Base-by-base conservation (phyloP, 2,113 vertebrate genomes). In the Glareola pratincola region DNA sequence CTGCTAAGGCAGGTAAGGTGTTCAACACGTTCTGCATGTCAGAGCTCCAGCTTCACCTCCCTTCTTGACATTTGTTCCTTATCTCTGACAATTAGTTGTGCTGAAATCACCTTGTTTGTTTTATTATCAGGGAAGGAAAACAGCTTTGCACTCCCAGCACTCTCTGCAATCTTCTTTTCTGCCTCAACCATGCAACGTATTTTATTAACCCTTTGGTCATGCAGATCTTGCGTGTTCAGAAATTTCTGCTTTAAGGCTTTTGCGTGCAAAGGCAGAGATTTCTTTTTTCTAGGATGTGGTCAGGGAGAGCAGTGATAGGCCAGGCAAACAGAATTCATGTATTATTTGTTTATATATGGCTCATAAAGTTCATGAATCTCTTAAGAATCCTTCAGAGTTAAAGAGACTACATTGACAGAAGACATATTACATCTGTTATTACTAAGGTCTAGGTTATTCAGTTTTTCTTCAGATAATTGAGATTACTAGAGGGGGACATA, bases 1-100 rank as follows among this genome's bases (percentile, higher is more conserved):
- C 67, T 7, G 45, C 34, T 51, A 27, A 1, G 5, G 21, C 72
- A 90, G 83, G 95, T n/a, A 43, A 57, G 56, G 76, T 71, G 91
- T 90, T 94, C 15, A 76, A 90, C 94, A 94, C 10, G 69, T 63
- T 67, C 86, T 29, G 2, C 1, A 3, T 64, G 88, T 60, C 94
- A 73, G 41, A 57, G 41, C 69, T 45, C 8, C 0, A 4, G 13
- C 3, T 29, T 91, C 77, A 8, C 67, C 68, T 90, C 83, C 68
- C 60, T 56, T 39, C 92, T 60, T 69, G 86, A 75, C 92, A 85
- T 90, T 87, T 54, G 26, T 66, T 68, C 56, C 96, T 97, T 97
- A 96, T 97, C 95, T 96, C 81, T 95, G 92, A 96, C 96, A 96
- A 97, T 96, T 97, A 97, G 81, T 5, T 23, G 72, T 37, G 69